Percentiles rank a stretch among this genome's conserved stretches.
Evolutionary conservation across 2,113 vertebrate species (phyloP).

Genomic region (Odocoileus hemionus): DNA sequence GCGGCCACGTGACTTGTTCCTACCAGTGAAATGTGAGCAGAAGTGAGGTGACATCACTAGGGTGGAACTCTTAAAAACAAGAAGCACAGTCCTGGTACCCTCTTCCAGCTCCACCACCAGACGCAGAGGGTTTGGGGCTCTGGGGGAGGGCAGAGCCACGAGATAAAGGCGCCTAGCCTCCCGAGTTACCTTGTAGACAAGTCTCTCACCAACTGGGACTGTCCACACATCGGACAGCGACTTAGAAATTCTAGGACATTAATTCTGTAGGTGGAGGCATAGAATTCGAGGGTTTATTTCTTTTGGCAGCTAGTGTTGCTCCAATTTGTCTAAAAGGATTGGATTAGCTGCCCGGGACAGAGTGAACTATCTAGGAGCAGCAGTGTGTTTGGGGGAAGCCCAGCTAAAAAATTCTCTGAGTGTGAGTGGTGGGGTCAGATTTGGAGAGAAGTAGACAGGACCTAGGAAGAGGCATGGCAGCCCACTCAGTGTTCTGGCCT

Average conservation of each 20-base stretch:
- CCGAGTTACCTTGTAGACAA: not conserved
- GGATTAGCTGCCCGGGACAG: not conserved
- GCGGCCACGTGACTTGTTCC: not conserved
- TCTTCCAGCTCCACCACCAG: not conserved
- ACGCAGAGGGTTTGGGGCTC: not conserved
- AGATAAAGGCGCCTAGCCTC: not conserved
- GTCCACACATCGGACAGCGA: not conserved
- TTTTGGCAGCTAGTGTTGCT: not conserved
- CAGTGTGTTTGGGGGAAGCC: accelerated
- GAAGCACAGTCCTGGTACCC: not conserved
- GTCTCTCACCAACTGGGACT: not conserved
- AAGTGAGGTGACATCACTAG: not conserved
- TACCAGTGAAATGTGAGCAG: not conserved
- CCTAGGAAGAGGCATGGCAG: not conserved
- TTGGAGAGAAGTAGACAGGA: too few species aligned
- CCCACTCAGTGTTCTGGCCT: not conserved
- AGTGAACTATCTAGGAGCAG: not conserved
- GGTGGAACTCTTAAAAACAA: not conserved
- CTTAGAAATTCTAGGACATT: not conserved
- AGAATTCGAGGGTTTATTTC: not conserved
- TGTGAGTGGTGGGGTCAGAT: not conserved
- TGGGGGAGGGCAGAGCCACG: not conserved
- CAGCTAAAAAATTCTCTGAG: too few species aligned
- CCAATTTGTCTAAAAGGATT: not conserved
- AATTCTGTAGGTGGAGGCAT: not conserved